phyloP scores from a whole-genome alignment of 2,888 invertebrate genomes.

The Agrochola litura region DNA sequence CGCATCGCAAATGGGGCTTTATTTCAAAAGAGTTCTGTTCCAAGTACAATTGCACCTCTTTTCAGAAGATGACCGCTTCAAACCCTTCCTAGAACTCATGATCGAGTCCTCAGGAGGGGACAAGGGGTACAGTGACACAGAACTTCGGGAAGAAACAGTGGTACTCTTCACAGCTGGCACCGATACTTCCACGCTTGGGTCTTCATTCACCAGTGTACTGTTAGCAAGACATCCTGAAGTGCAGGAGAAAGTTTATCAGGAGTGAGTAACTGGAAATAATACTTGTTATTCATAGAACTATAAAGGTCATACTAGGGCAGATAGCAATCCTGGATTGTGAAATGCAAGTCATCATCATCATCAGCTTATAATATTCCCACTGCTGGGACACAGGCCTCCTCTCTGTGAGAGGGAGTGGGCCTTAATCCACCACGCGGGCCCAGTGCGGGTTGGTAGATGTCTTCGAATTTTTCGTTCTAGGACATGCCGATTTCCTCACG shows the following conservation, averaged over 20 bases:
- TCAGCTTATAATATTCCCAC: too few relatives aligned
- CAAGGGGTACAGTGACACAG: conserved; percentile 67
- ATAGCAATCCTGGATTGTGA: neutral
- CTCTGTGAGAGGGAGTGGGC: too few relatives aligned
- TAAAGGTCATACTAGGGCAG: neutral
- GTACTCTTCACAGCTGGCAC: conserved; percentile 76
- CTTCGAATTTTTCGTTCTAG: too few relatives aligned
- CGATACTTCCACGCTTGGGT: conserved; percentile 76
- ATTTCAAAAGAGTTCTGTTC: too few relatives aligned
- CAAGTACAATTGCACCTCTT: neutral
- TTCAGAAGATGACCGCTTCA: conserved; percentile 57
- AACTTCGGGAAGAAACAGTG: conserved; percentile 74
- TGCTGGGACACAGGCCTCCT: too few relatives aligned
- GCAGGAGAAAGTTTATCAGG: conserved; percentile 75
- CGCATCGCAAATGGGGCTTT: neutral
- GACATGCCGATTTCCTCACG: too few relatives aligned
- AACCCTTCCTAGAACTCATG: conserved; percentile 73
- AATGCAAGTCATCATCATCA: too few relatives aligned
- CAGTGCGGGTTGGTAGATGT: too few relatives aligned
- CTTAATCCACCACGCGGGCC: too few relatives aligned
- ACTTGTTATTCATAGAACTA: neutral
- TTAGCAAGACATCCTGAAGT: conserved; percentile 72
- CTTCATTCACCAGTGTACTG: conserved; percentile 70
- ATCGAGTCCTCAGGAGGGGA: conserved; percentile 67
- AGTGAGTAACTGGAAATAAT: conserved; percentile 65